Conservation (phyloP, 2,797 vertebrate species). For the Rhynchonycteris naso region DNA sequence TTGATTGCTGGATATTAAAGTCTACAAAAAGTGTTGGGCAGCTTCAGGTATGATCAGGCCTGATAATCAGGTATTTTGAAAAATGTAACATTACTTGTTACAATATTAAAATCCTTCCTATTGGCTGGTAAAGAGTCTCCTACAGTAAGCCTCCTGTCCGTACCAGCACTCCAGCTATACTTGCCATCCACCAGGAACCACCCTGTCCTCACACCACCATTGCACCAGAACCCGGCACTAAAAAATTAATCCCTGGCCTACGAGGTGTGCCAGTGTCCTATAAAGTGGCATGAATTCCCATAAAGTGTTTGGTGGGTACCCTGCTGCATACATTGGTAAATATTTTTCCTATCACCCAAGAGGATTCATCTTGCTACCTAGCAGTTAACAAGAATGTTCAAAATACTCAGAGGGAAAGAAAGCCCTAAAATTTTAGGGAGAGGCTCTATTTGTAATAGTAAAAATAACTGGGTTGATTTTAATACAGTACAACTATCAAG, state of each 20-base stretch:
- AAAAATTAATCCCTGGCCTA: background rate
- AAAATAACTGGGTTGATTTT: background rate
- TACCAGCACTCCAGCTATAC: fast-evolving
- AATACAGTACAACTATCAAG: background rate
- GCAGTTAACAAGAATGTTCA: background rate
- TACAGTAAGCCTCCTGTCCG: too few relatives aligned
- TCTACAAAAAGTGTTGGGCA: background rate
- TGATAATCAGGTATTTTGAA: slow-evolving; percentile 29
- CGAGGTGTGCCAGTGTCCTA: too few relatives aligned
- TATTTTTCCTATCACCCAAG: background rate
- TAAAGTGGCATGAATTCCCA: background rate
- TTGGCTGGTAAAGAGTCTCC: background rate
- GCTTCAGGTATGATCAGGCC: background rate
- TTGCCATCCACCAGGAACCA: background rate
- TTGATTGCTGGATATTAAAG: slow-evolving; percentile 25
- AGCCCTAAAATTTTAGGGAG: background rate
- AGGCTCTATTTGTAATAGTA: background rate
- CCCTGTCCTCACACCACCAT: background rate
- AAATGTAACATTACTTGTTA: slow-evolving; percentile 4
- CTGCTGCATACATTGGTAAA: background rate
- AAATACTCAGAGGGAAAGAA: background rate
- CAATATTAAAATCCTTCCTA: background rate
- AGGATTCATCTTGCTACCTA: background rate
- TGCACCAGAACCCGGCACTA: background rate
- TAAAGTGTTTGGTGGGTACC: background rate